phyloP scores from a whole-genome alignment of 1,140 invertebrate genomes.

The Heliothis virescens region DNA sequence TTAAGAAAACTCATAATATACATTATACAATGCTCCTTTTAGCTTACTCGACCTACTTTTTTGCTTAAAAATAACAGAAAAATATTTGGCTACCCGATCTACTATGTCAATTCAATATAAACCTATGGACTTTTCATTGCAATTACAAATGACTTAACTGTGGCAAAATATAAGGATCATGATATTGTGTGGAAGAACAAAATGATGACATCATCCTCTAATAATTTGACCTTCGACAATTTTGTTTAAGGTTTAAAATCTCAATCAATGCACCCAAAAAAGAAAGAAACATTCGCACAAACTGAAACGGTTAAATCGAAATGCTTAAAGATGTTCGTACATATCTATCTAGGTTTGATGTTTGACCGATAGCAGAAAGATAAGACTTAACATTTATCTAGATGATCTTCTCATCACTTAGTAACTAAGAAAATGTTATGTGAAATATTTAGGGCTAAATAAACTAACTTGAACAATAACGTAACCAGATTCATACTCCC shows the following conservation, averaged over 20 bases:
- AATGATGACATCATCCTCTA: slow-evolving; percentile 6
- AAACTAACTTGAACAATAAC: slow-evolving; percentile 5
- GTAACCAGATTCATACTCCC: slow-evolving; percentile 21
- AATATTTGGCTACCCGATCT: no score
- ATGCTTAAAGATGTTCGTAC: neutral
- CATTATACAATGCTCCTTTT: no score
- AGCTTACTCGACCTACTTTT: no score
- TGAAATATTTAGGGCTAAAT: neutral
- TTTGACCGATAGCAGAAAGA: slow-evolving; percentile 10
- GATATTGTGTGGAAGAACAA: neutral
- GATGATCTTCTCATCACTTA: neutral
- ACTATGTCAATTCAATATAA: no score
- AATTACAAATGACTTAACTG: no score
- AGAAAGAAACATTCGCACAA: neutral
- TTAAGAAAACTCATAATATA: no score
- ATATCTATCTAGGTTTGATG: neutral
- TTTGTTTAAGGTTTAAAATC: neutral
- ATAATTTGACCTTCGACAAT: neutral
- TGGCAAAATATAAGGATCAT: neutral
- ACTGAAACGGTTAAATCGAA: neutral
- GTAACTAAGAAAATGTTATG: neutral
- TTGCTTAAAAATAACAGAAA: no score
- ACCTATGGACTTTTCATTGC: no score
- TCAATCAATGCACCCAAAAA: neutral
- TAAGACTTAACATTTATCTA: neutral